Conservation (phyloP, 1,140 invertebrate species). For the Halictus rubicundus region DNA sequence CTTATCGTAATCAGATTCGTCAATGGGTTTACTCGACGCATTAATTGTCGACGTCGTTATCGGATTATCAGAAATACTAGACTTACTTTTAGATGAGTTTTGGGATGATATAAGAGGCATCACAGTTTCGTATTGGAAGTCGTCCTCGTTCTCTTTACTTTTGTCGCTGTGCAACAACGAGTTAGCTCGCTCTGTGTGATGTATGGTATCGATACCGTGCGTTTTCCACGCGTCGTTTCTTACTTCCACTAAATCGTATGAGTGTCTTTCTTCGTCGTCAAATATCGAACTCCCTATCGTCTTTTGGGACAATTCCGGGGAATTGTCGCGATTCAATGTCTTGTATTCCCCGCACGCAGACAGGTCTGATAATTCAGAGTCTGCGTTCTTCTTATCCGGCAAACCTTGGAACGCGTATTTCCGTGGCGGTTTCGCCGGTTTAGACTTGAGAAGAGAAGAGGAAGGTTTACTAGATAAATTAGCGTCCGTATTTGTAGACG, state of each 20-base stretch:
- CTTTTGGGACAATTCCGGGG: constrained; percentile 72
- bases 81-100: constrained; percentile 63
- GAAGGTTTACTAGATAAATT: constrained; percentile 68
- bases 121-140: constrained; percentile 74
- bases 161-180: constrained; percentile 52
- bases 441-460: constrained; percentile 80
- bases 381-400: constrained; percentile 74
- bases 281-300: constrained; percentile 56
- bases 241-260: constrained; percentile 86
- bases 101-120: constrained; percentile 58
- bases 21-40: constrained; percentile 60
- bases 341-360: constrained; percentile 65
- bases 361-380: constrained; percentile 61
- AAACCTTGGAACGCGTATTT: constrained; percentile 80
- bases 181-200: constrained; percentile 82
- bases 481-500: constrained; percentile 55
- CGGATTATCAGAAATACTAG: constrained; percentile 47
- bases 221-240: constrained; percentile 89
- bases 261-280: constrained; percentile 72
- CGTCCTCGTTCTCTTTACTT: constrained; percentile 61
- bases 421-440: constrained; percentile 85
- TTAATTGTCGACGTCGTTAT: constrained; percentile 66
- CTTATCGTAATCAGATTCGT: constrained; percentile 85
- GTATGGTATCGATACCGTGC: constrained; percentile 86
- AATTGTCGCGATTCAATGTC: constrained; percentile 63